Evolutionary conservation across 2,888 invertebrate genomes (phyloP).

Genomic region (Eristalinus aeneus): DNA sequence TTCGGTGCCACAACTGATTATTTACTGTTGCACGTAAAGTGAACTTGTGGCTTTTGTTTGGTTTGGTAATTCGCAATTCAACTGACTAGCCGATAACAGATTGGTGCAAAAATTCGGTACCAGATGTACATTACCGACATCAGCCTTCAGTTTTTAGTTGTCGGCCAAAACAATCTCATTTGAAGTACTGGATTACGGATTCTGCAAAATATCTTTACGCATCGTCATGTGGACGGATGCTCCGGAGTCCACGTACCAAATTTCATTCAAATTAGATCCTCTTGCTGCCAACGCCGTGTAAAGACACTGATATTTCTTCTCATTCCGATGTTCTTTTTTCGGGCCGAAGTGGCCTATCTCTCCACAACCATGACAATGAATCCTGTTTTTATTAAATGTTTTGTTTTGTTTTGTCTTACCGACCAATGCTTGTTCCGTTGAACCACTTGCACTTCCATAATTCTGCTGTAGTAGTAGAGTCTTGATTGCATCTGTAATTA

Average conservation of each 20-base stretch:
- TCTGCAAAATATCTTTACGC: background rate
- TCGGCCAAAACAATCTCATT: background rate
- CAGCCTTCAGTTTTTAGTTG: background rate
- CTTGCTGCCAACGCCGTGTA: background rate
- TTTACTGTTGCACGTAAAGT: background rate
- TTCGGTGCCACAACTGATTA: conserved; percentile 69
- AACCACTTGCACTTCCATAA: no score
- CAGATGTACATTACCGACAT: background rate
- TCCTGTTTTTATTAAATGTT: no score
- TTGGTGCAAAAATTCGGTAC: conserved; percentile 38
- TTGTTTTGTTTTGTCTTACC: background rate
- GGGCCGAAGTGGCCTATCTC: background rate
- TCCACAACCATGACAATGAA: no score
- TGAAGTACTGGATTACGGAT: background rate
- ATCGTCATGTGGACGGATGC: background rate
- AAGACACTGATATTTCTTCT: background rate
- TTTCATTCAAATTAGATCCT: background rate
- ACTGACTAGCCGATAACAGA: conserved; percentile 52
- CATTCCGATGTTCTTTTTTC: background rate
- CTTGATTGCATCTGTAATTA: no score
- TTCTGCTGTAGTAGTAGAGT: no score
- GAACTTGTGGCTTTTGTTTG: background rate
- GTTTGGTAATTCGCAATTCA: conserved; percentile 17
- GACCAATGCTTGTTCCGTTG: no score
- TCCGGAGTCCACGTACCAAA: background rate